Evolutionary conservation across 2,888 invertebrate genomes (phyloP).

Genomic region (Patella caerulea): DNA sequence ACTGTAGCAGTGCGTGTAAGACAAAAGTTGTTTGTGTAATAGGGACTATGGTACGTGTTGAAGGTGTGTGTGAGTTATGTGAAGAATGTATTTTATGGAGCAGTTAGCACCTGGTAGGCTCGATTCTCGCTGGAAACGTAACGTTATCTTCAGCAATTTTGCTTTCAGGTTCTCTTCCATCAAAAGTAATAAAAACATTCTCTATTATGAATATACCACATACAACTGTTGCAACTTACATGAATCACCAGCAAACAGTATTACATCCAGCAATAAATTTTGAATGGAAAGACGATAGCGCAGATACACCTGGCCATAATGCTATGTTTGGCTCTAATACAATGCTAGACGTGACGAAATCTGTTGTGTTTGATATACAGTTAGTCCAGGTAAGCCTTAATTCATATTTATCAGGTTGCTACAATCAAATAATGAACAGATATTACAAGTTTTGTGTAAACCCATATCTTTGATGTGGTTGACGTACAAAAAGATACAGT

Average conservation of each 20-base stretch:
- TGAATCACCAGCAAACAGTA: not conserved
- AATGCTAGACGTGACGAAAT: conserved; percentile 15
- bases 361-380: conserved; percentile 14
- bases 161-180: conserved; percentile 1
- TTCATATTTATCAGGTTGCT: too few species aligned
- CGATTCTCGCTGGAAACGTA: conserved; percentile 17
- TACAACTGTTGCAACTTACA: conserved; percentile 11
- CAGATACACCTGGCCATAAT: conserved; percentile 24
- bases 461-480: not conserved
- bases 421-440: not conserved
- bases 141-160: conserved; percentile 6
- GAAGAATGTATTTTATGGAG: conserved; percentile 8
- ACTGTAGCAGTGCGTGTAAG: not conserved
- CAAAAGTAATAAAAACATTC: conserved; percentile 13
- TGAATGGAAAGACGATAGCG: conserved; percentile 16
- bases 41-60: not conserved
- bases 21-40: conserved; percentile 4
- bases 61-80: conserved; percentile 1
- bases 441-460: not conserved
- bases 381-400: conserved; percentile 19
- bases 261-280: not conserved
- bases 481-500: too few species aligned
- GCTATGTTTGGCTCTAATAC: conserved; percentile 26
- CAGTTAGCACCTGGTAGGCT: conserved; percentile 17
- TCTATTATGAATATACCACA: not conserved